phyloP scores from a whole-genome alignment of 1,140 invertebrate genomes.

The Drosophila busckii region DNA sequence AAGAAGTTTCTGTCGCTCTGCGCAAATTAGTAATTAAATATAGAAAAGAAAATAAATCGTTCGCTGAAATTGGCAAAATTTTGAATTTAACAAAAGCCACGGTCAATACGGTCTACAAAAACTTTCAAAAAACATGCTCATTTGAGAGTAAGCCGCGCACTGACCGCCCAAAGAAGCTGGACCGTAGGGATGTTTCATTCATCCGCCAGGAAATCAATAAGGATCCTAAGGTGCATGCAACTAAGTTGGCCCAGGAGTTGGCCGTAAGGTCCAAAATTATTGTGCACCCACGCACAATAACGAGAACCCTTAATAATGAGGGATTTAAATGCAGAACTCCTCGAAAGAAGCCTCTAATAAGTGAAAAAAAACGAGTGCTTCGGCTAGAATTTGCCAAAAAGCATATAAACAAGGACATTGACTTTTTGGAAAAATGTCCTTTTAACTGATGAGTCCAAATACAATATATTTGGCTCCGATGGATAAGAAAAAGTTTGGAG shows the following conservation, averaged over 20 bases:
- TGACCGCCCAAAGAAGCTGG: conserved; percentile 11
- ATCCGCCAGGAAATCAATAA: background rate
- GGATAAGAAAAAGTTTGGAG: conserved; percentile 1
- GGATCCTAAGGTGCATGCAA: conserved; percentile 7
- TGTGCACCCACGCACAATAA: conserved; percentile 9
- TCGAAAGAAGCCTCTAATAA: conserved; percentile 8
- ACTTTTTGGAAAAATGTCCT: conserved; percentile 16
- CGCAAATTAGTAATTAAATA: conserved; percentile 5
- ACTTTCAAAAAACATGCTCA: background rate
- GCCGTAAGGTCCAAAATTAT: conserved; percentile 5
- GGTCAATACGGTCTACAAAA: conserved; percentile 5
- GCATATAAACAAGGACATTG: conserved; percentile 3
- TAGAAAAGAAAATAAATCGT: conserved; percentile 5
- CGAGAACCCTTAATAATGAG: conserved; percentile 5
- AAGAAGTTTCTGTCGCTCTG: background rate
- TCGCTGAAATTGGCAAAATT: conserved; percentile 7
- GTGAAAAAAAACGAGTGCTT: conserved; percentile 4
- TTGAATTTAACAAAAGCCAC: conserved; percentile 11
- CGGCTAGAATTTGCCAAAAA: conserved; percentile 5
- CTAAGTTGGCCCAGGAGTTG: conserved; percentile 8
- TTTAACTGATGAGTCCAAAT: conserved; percentile 20
- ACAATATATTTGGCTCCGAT: conserved; percentile 7
- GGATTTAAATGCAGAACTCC: background rate
- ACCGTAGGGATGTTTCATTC: conserved; percentile 1
- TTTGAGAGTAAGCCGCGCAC: conserved; percentile 8